Conservation (phyloP, 2,888 invertebrate genomes). For the Eristalis pertinax region DNA sequence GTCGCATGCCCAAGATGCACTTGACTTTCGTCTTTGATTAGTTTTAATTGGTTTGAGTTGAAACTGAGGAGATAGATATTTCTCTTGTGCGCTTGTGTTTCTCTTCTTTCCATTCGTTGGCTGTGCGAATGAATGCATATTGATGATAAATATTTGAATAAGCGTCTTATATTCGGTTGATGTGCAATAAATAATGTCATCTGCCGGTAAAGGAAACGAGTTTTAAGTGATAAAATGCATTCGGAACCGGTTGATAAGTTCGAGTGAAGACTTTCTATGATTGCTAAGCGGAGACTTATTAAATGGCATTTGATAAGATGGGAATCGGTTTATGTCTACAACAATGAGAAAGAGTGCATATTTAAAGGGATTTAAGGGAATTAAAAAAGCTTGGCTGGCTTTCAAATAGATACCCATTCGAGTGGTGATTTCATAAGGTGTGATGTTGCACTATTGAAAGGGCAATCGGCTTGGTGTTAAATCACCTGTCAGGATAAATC, state of each 20-base stretch:
- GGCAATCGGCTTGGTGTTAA: too few relatives aligned
- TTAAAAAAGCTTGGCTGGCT: too few relatives aligned
- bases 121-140: slow-evolving; percentile 4
- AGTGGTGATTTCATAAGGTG: too few relatives aligned
- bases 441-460: too few relatives aligned
- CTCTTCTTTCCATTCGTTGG: neutral
- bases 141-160: slow-evolving; percentile 29
- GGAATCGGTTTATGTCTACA: too few relatives aligned
- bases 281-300: neutral
- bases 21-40: slow-evolving; percentile 62
- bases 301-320: too few relatives aligned
- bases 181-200: slow-evolving; percentile 11
- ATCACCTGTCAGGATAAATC: too few relatives aligned
- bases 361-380: too few relatives aligned
- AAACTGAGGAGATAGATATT: neutral
- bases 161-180: neutral
- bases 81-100: neutral
- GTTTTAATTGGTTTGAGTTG: slow-evolving; percentile 62
- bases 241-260: neutral
- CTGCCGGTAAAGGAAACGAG: slow-evolving; percentile 14
- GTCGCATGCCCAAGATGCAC: slow-evolving; percentile 42
- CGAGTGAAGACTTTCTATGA: neutral
- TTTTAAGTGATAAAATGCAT: neutral
- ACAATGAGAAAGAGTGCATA: too few relatives aligned
- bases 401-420: too few relatives aligned